Evolutionary conservation across 2,888 invertebrate species (phyloP), one percentile per base, ranked within the genome.

Genomic region (Epiblema foenella): DNA sequence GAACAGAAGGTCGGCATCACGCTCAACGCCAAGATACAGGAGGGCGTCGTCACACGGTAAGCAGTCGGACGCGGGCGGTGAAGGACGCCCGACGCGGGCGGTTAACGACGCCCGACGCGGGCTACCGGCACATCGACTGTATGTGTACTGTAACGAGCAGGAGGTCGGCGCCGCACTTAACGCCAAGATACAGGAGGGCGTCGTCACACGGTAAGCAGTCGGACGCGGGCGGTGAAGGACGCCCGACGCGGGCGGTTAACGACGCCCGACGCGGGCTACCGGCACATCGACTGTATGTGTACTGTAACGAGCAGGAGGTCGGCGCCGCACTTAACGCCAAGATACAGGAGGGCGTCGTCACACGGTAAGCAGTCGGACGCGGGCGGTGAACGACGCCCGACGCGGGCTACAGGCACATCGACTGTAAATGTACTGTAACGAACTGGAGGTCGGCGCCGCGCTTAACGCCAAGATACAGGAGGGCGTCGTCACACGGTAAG

Each of bases 241-340:
- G n/a, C n/a, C n/a, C n/a, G 29, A 5, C 29, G 5, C 24, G 24
- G 24, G 24, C 24, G 24, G 24, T 24, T 1, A 24, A 24, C 2
- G 24, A 24, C 1, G 24, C 24, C 24, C 24, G 2, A 24, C 4
- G 9, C 0, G 39, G 12, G 4, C 39, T 97, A 97, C 83, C 94
- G 96, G 39, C 39, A 96, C 2, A 12, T 39, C 3, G 39, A 39
- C 39, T 39, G 39, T 11, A 11, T 11, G 39, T 11, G 11, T 11
- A 11, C 11, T 2, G 10, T 9, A 39, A 39, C 39, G 96, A 39
- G 39, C 11, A n/a, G n/a, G n/a, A 10, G 39, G 39, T 39, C 10
- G 39, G 39, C 11, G 39, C 39, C 39, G 11, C 11, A 11, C 39
- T 9, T 11, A 11, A 2, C 0, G 10, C 10, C 8, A 51, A 17